These are phyloP conservation scores for Tetramorium alpestre DNA, from an alignment of 1,140 invertebrate species.

Conservation along the genomic window DNA sequence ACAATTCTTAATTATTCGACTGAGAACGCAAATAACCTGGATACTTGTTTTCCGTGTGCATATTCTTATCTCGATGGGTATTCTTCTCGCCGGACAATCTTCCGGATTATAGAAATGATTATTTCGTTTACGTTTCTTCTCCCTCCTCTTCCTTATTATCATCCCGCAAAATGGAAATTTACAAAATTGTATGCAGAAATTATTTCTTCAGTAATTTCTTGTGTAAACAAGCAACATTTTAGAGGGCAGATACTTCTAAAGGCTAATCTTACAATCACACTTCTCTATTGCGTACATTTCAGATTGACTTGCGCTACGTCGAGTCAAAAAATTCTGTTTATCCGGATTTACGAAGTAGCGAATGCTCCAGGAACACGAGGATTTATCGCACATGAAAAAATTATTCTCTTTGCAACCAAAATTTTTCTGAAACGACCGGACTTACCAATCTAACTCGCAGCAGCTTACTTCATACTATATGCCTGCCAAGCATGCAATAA, in stretches of 20 bases:
- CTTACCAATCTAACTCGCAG: conserved; percentile 1
- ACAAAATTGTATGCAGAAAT: background rate
- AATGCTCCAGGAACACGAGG: background rate
- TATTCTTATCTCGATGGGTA: conserved; percentile 50
- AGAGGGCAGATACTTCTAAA: background rate
- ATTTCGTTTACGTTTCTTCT: background rate
- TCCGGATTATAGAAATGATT: conserved; percentile 23
- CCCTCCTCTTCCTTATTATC: background rate
- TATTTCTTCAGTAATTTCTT: background rate
- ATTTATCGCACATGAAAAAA: conserved; percentile 30
- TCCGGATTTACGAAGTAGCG: background rate
- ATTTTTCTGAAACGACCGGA: conserved; percentile 10
- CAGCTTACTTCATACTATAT: conserved; percentile 1
- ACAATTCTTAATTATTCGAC: conserved; percentile 73
- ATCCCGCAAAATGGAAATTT: conserved; percentile 10
- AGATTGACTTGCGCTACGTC: background rate
- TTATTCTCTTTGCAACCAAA: background rate
- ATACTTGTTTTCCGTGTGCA: conserved; percentile 29
- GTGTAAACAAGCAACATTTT: background rate
- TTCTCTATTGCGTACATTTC: background rate
- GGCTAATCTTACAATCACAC: background rate
- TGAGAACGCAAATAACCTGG: conserved; percentile 52
- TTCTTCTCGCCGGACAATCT: conserved; percentile 54
- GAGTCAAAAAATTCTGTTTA: conserved; percentile 8
- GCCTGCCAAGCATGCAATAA: background rate